A percentile compares a stretch with the other conserved stretches of the same genome.
Evolutionary conservation across 1,140 invertebrate species (phyloP).

Genomic region (Pristionchus pacificus): DNA sequence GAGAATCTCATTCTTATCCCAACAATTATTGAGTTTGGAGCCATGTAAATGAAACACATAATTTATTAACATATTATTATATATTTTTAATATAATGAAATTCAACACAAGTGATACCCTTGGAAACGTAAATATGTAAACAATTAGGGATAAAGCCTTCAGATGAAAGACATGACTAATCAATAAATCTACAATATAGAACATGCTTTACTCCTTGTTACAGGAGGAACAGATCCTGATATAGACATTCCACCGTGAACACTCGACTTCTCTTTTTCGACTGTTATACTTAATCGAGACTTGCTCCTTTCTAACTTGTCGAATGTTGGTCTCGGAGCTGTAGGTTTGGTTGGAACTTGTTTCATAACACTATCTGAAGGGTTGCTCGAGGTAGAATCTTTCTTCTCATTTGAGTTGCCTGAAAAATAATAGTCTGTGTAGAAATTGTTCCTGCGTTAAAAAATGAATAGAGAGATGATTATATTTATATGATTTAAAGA

Average conservation of each 20-base stretch:
- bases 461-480: conserved; percentile 4
- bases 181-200: neutral
- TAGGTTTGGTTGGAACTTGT: neutral
- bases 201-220: neutral
- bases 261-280: neutral
- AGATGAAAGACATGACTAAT: too few species aligned
- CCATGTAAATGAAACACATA: too few species aligned
- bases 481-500: conserved; percentile 3
- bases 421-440: too few species aligned
- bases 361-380: neutral
- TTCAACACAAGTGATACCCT: too few species aligned
- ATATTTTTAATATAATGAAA: too few species aligned
- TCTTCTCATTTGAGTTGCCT: conserved; percentile 1
- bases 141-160: too few species aligned
- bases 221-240: too few species aligned
- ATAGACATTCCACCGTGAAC: neutral
- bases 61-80: too few species aligned
- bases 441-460: too few species aligned
- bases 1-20: neutral
- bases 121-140: too few species aligned
- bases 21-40: neutral
- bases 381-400: conserved; percentile 8
- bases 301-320: conserved; percentile 31
- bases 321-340: conserved; percentile 24
- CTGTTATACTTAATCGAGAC: conserved; percentile 2